Evolutionary conservation across 1,140 invertebrate genomes (phyloP), one percentile per base, ranked within the genome.

Genomic region (Eurosta solidaginis): DNA sequence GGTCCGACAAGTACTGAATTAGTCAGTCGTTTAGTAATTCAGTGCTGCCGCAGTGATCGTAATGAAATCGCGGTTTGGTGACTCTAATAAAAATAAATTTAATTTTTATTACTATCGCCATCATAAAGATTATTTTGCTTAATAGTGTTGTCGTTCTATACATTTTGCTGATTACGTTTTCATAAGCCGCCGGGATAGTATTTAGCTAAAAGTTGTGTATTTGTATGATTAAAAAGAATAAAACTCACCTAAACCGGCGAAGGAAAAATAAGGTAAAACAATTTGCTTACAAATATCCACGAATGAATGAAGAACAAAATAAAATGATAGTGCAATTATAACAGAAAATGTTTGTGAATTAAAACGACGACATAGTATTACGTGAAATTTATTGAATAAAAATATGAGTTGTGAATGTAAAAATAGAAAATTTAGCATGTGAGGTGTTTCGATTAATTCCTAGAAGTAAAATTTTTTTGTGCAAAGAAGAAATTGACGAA

Each of bases 31-130:
- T 68, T 22, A 52, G 49, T 52, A 52, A 52, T 52, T 52, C 59
- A 68, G 59, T 42, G 59, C 59, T 40, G 59, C 59, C n/a, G 59
- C 59, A 40, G 59, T 36, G 59, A 7, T 68, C 59, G 59, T 68
- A 68, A 68, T 33, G 33, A 40, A 68, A 42, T 68, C 59, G 33
- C 59, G 59, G 59, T 68, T 68, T 68, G 59, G 59, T 68, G 59
- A 36, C 59, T 40, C 17, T 17, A 36, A 68, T 33, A 33, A 29
- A 33, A 68, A 68, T 68, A 68, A 68, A 68, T 68, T 68, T 68
- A 33, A 68, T 68, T 68, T 40, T 68, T 68, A 68, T 68, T 68
- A 68, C 40, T 68, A 68, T 68, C 40, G 59, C 40, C 59, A 68
- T 68, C 40, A 33, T 68, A 68, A 68, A 29, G 59, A 68, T 68